Base-by-base conservation (phyloP, 2,888 invertebrate genomes). In the Rhingia campestris region DNA sequence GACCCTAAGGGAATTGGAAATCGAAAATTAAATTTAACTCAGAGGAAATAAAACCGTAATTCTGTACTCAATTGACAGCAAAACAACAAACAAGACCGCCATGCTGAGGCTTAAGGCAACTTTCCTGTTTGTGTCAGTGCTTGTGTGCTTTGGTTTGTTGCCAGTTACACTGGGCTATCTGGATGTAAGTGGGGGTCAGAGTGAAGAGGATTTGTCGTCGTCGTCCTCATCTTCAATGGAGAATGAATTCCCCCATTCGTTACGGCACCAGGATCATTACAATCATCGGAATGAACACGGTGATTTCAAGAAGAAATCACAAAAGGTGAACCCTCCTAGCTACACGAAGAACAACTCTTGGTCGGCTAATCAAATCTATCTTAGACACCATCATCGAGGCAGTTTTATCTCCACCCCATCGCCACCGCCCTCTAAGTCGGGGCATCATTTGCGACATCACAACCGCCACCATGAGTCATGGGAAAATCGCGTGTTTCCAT, bases 391-490 rank as follows among this genome's bases (percentile, higher is more conserved):
- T 79, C 84, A 81, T 69, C 63, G 43, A 54, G 67, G 56, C 41
- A 49, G 58, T 70, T 41, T 69, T 22, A 66, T 41, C 45, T 35
- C 69, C 2, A 64, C 64, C 7, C 47, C 74, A 39, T 33, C 69
- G 12, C 35, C 61, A 41, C 58, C 74, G 43, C 74, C 80, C 59
- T 70, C 54, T 54, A 80, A 80, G 51, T 22, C 54, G 64, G 80
- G 70, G 66, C 90, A 90, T 86, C 90, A 90, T 79, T 87, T 91
- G 86, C 88, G 90, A 32, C 90, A 90, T 85, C 89, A 90, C 75
- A 90, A 90, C 86, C 89, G 89, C 0, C 89, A 90, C 81, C 91
- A 90, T 86, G 87, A 87, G 49, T 88, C 88, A 84, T 89, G 89
- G 89, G 88, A 89, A 87, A 89, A 89, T 86, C 87, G 89, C 14